Base-by-base conservation (phyloP, 2,888 invertebrate genomes). In the Sesamia inferens region DNA sequence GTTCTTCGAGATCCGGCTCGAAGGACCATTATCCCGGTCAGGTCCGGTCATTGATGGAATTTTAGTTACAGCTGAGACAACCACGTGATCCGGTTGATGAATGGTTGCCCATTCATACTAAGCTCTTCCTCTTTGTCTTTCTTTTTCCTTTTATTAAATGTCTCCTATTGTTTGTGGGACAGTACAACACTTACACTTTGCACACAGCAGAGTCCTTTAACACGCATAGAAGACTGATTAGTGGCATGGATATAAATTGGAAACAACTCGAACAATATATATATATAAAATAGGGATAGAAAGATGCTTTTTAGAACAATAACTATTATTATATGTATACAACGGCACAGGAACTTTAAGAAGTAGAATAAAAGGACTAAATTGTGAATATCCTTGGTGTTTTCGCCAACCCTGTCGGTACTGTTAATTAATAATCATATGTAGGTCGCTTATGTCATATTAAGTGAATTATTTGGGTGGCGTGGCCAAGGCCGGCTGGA, bases 391-490 rank as follows among this genome's bases (percentile, higher is more conserved):
- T 24, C 61, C 1, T 51, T 42, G 0, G 16, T 48, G 7, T 51
- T 59, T 81, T 42, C 13, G 67, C 31, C 70, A 79, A 39, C 84
- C 84, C 77, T 81, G 66, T 6, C 8, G 8, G 19, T 51, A 44
- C 48, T 64, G 62, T 72, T 83, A 82, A 83, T 85, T 86, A 85
- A 69, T 74, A 76, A 76, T 68, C 65, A 70, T 74, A 79, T 76
- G 79, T 79, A 68, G 76, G 74, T 68, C 79, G 68, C 58, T 61
- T 85, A 74, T 78, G 78, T 79, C 78, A 80, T 68, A 74, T 73
- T 73, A 75, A 80, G 69, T 78, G 58, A 85, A 86, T 82, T 84
- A 84, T 78, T 82, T 68, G 71, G 81, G 78, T 84, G 78, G 75
- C 71, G 74, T 59, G 84, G 51, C 71, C 86, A 84, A 75, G 81